Conservation (phyloP, 2,113 vertebrate species). For the Jacana jacana region DNA sequence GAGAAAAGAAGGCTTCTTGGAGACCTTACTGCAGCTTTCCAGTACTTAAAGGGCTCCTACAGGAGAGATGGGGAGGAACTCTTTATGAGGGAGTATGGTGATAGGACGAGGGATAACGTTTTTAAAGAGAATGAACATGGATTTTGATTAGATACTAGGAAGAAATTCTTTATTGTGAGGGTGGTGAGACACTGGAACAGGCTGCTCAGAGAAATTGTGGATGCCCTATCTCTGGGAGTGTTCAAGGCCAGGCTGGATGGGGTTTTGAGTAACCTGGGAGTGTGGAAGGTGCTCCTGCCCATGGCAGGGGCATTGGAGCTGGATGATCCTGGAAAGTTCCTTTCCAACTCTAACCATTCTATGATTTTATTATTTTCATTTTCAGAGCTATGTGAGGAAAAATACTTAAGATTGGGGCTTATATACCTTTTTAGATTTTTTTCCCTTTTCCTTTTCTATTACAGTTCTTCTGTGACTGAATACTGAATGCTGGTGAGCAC, state of each 20-base stretch:
- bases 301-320: not conserved
- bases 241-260: not conserved
- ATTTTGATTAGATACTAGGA: not conserved
- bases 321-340: not conserved
- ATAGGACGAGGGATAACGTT: not conserved
- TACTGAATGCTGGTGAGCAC: not conserved
- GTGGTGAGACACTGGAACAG: not conserved
- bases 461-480: not conserved
- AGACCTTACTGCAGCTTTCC: not conserved
- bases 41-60: not conserved
- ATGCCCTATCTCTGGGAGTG: not conserved
- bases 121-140: not conserved
- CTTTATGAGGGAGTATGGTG: not conserved
- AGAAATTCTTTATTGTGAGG: not conserved
- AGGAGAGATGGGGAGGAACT: not conserved
- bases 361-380: not conserved
- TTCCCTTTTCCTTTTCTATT: not conserved
- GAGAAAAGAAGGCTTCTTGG: not conserved
- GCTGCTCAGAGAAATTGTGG: not conserved
- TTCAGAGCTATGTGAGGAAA: not conserved
- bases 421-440: not conserved
- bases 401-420: not conserved
- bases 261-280: not conserved
- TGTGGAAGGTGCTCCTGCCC: not conserved
- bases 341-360: not conserved